These are phyloP conservation scores for Lithosia quadra DNA, from an alignment of 2,888 invertebrate genomes.

Conservation along the genomic window DNA sequence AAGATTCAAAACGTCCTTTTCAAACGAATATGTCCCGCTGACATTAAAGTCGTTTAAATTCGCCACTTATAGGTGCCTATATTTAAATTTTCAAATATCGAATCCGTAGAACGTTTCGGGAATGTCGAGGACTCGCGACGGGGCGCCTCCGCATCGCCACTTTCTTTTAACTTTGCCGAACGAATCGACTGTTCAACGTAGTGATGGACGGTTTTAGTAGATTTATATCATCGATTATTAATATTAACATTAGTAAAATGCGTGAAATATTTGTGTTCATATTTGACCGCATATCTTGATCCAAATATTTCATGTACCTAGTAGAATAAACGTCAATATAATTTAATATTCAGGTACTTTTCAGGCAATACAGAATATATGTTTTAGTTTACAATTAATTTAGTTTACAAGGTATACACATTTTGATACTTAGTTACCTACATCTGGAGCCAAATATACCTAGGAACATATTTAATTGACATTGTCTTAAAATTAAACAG, in stretches of 20 bases:
- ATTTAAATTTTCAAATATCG: conserved; percentile 60
- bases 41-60: conserved; percentile 55
- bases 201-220: conserved; percentile 57
- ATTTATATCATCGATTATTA: conserved; percentile 57
- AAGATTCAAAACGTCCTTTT: conserved; percentile 41
- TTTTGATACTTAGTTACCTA: not conserved
- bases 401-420: not conserved
- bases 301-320: not conserved
- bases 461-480: too few relatives aligned
- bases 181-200: conserved; percentile 47
- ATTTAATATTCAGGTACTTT: not conserved
- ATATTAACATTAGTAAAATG: conserved; percentile 41
- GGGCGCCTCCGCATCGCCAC: conserved; percentile 72
- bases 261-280: conserved; percentile 28
- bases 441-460: not conserved
- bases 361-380: not conserved
- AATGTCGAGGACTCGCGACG: conserved; percentile 72
- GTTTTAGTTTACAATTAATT: not conserved
- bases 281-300: not conserved
- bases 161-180: conserved; percentile 80
- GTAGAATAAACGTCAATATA: too few relatives aligned
- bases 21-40: conserved; percentile 52
- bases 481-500: conserved; percentile 15
- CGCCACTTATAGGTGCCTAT: conserved; percentile 56
- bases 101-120: conserved; percentile 65